phyloP scores from a whole-genome alignment of 2,113 vertebrate species.

The Illadopsis cleaveri region DNA sequence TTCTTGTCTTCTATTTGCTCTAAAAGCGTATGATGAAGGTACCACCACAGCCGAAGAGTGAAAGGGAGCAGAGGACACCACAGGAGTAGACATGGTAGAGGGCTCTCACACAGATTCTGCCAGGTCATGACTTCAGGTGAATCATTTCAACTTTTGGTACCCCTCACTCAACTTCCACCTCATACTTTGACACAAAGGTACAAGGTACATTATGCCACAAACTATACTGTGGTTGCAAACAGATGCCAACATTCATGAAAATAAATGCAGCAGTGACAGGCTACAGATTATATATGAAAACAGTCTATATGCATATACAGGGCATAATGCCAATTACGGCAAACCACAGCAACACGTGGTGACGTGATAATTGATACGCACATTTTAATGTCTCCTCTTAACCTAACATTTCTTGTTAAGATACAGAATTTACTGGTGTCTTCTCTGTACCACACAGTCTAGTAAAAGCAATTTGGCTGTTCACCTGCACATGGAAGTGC shows the following conservation, averaged over 20 bases:
- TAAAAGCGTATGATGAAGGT: accelerated
- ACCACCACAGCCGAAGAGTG: not conserved
- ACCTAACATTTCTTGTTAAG: not conserved
- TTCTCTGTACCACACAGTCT: accelerated
- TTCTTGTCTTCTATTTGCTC: not conserved
- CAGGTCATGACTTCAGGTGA: not conserved
- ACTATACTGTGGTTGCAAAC: not conserved
- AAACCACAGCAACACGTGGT: not conserved
- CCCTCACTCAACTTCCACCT: not conserved
- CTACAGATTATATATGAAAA: not conserved
- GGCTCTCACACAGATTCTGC: not conserved
- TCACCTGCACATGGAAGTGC: not conserved
- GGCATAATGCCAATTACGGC: not conserved
- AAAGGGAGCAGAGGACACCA: not conserved
- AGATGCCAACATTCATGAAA: not conserved
- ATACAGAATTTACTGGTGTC: not conserved
- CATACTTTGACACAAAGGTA: not conserved
- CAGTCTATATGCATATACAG: not conserved
- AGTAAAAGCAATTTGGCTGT: not conserved
- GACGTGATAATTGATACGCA: not conserved
- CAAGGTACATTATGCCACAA: not conserved
- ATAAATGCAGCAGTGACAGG: not conserved
- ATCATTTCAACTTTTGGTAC: not conserved
- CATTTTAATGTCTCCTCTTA: not conserved
- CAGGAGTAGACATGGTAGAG: not conserved